Evolutionary conservation across 30 jellyfish, hydroid and myxozoan genomes (phyloP).

Genomic region (Chrysaora quinquecirrha): DNA sequence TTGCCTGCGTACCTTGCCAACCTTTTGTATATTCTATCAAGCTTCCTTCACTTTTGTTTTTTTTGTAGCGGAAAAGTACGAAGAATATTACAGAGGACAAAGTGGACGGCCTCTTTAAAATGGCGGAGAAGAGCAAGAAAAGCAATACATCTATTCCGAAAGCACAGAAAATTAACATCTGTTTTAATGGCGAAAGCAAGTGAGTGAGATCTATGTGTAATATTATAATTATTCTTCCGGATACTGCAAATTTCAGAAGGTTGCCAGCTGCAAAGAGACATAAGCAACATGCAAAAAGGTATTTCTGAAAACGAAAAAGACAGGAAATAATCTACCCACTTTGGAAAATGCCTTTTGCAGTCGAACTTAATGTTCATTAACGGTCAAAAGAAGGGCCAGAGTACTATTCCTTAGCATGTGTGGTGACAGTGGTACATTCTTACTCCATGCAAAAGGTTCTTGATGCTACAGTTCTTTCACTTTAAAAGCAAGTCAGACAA

Average conservation of each 20-base stretch:
- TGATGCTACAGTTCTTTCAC: too few relatives aligned
- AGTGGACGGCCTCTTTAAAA: too few relatives aligned
- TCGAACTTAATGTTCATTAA: not conserved
- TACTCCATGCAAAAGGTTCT: too few relatives aligned
- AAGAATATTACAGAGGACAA: too few relatives aligned
- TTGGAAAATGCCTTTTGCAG: not conserved
- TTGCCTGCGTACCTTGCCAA: too few relatives aligned
- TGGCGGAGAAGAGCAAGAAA: not conserved
- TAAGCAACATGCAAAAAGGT: too few relatives aligned
- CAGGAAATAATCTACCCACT: not conserved
- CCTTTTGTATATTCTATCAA: too few relatives aligned
- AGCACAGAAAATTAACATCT: too few relatives aligned
- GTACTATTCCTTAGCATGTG: not conserved
- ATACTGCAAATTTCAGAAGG: not conserved
- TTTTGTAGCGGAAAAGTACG: too few relatives aligned
- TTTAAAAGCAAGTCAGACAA: too few relatives aligned
- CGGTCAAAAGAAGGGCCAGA: not conserved
- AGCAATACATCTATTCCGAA: too few relatives aligned
- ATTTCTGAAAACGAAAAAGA: not conserved
- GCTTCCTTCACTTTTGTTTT: too few relatives aligned
- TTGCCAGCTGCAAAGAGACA: not conserved
- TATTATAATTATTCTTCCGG: not conserved
- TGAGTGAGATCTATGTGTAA: not conserved
- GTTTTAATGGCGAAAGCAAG: slow-evolving; percentile 12
- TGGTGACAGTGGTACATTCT: not conserved